A percentile compares a stretch with the other conserved stretches of the same genome.
These are phyloP conservation scores for Tiaroga cobitis DNA, from an alignment of 2,797 vertebrate genomes.

Conservation along the genomic window DNA sequence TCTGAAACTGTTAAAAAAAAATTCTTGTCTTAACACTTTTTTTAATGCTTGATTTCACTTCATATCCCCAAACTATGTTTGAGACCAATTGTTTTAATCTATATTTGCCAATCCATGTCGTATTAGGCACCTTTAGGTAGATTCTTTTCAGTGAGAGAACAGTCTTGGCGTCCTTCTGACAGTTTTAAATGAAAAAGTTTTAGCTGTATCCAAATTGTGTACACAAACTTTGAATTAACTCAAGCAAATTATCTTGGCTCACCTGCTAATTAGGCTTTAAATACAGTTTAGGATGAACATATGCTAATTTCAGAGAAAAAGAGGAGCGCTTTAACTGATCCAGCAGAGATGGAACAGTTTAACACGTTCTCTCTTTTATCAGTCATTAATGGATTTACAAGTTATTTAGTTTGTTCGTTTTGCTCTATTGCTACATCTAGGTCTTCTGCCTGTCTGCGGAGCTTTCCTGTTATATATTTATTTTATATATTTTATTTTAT, in stretches of 20 bases:
- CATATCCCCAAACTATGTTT: background rate
- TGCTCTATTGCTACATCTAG: background rate
- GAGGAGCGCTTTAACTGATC: background rate
- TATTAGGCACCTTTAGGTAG: background rate
- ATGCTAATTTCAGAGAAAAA: conserved; percentile 6
- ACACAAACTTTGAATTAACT: background rate
- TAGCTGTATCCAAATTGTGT: conserved; percentile 4
- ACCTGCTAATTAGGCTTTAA: background rate
- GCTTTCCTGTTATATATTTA: background rate
- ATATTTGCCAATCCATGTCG: background rate
- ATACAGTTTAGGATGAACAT: conserved; percentile 22
- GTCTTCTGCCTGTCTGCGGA: background rate
- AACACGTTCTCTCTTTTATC: conserved; percentile 11
- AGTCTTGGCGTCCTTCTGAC: background rate
- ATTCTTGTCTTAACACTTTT: background rate
- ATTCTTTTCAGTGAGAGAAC: background rate
- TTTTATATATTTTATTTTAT: too few species aligned
- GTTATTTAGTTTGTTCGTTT: background rate
- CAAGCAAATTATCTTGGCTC: background rate
- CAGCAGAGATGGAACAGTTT: conserved; percentile 7
- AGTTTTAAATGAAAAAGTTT: background rate
- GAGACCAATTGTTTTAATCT: background rate
- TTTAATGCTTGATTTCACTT: conserved; percentile 11
- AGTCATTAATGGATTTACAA: conserved; percentile 19
- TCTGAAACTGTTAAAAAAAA: background rate